Percentiles rank a stretch among this genome's conserved stretches.
Evolutionary conservation across 1,140 invertebrate species (phyloP).

Genomic region (Branchinecta lynchi): DNA sequence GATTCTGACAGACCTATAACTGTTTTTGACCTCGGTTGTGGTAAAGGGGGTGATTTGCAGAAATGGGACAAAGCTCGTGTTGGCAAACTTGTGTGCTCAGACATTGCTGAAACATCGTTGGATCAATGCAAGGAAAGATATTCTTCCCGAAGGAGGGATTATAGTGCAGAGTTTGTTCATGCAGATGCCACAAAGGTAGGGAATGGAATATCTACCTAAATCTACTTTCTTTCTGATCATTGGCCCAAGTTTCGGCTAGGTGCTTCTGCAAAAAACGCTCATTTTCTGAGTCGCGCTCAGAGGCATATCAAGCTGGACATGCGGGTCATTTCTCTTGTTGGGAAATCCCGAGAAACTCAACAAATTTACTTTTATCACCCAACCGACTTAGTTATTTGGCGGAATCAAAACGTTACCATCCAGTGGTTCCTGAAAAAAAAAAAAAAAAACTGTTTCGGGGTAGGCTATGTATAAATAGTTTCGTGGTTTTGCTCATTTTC

Average conservation of each 20-base stretch:
- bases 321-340: too few species aligned
- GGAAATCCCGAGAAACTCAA: too few species aligned
- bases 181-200: slow-evolving; percentile 74
- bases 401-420: too few species aligned
- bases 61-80: slow-evolving; percentile 84
- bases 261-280: too few species aligned
- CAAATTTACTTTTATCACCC: too few species aligned
- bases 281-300: too few species aligned
- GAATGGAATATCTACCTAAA: slow-evolving; percentile 14
- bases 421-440: too few species aligned
- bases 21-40: slow-evolving; percentile 50
- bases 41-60: slow-evolving; percentile 90
- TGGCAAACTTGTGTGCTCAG: slow-evolving; percentile 74
- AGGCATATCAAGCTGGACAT: too few species aligned
- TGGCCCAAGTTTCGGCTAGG: slow-evolving; percentile 10
- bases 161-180: slow-evolving; percentile 75
- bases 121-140: slow-evolving; percentile 52
- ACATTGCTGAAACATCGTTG: slow-evolving; percentile 83
- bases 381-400: too few species aligned
- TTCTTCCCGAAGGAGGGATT: slow-evolving; percentile 35
- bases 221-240: slow-evolving; percentile 15
- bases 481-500: too few species aligned
- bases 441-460: too few species aligned
- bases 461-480: too few species aligned
- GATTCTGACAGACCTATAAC: slow-evolving; percentile 22